Percentiles rank a stretch among this genome's conserved stretches.
phyloP scores from a whole-genome alignment of 2,888 invertebrate species.

The Drosophila diplacantha region DNA sequence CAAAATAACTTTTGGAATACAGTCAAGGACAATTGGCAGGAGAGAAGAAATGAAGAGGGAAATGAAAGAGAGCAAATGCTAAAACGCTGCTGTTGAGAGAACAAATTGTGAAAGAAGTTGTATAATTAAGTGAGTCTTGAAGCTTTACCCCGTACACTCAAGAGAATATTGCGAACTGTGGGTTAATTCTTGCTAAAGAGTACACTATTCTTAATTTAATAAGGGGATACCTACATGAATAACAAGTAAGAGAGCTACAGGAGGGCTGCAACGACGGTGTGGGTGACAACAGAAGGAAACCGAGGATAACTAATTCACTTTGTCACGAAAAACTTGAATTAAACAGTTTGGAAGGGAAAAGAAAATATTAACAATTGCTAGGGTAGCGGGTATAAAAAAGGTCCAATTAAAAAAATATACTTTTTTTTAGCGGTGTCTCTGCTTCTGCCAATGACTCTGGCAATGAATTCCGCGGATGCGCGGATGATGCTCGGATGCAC shows the following conservation, averaged over 20 bases:
- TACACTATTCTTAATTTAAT: background rate
- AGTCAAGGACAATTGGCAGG: constrained; percentile 32
- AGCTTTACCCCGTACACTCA: background rate
- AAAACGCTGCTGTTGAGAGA: background rate
- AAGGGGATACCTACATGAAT: too few relatives aligned
- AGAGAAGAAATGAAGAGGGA: background rate
- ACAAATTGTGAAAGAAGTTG: constrained; percentile 20
- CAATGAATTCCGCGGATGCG: constrained; percentile 5
- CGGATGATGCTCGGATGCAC: background rate
- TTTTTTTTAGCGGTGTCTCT: background rate
- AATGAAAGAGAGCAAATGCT: background rate
- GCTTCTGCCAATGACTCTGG: constrained; percentile 14
- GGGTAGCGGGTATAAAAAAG: background rate
- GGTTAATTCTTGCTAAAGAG: background rate
- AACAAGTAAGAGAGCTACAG: background rate
- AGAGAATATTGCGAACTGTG: background rate
- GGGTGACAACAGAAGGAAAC: too few relatives aligned
- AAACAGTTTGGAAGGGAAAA: too few relatives aligned
- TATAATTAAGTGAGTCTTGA: constrained; percentile 29
- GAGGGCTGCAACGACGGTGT: too few relatives aligned
- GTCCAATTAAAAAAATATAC: background rate
- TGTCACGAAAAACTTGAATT: too few relatives aligned
- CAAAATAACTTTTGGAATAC: constrained; percentile 32
- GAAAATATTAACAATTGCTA: background rate
- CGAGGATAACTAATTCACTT: too few relatives aligned